phyloP scores from a whole-genome alignment of 2,113 vertebrate genomes.

The Isichthys henryi region DNA sequence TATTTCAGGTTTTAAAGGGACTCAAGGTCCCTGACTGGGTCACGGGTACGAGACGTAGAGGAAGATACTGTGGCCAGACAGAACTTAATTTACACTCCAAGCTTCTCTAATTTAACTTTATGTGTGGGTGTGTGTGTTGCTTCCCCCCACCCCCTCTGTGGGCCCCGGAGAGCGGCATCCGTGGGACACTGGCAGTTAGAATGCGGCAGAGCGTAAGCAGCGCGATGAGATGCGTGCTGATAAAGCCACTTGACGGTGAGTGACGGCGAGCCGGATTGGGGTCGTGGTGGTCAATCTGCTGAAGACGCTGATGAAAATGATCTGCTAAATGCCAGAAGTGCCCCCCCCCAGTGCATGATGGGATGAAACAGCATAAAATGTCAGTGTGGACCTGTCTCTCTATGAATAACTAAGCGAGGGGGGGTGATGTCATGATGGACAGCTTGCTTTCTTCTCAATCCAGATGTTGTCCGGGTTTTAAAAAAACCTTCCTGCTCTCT shows the following conservation, averaged over 20 bases:
- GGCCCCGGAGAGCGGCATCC: slow-evolving; percentile 79
- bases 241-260: slow-evolving; percentile 81
- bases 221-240: slow-evolving; percentile 71
- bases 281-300: slow-evolving; percentile 64
- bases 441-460: slow-evolving; percentile 59
- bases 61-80: background rate
- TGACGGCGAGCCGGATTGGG: slow-evolving; percentile 80
- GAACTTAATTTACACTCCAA: background rate
- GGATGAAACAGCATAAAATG: slow-evolving; percentile 70
- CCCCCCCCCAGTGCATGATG: slow-evolving; percentile 63
- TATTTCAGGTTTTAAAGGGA: background rate
- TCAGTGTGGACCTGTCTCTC: slow-evolving; percentile 57
- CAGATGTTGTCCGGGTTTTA: slow-evolving; percentile 65
- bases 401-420: slow-evolving; percentile 68
- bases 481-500: slow-evolving; percentile 53
- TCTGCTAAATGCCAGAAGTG: slow-evolving; percentile 74
- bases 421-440: slow-evolving; percentile 55
- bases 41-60: background rate
- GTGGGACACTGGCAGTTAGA: slow-evolving; percentile 83
- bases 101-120: background rate
- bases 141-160: slow-evolving; percentile 35
- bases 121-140: background rate
- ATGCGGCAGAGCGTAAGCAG: slow-evolving; percentile 70
- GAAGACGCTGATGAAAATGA: slow-evolving; percentile 74
- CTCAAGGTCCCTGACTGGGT: background rate